These are phyloP conservation scores for Aporophyla lueneburgensis DNA, from an alignment of 2,888 invertebrate genomes.

Conservation along the genomic window DNA sequence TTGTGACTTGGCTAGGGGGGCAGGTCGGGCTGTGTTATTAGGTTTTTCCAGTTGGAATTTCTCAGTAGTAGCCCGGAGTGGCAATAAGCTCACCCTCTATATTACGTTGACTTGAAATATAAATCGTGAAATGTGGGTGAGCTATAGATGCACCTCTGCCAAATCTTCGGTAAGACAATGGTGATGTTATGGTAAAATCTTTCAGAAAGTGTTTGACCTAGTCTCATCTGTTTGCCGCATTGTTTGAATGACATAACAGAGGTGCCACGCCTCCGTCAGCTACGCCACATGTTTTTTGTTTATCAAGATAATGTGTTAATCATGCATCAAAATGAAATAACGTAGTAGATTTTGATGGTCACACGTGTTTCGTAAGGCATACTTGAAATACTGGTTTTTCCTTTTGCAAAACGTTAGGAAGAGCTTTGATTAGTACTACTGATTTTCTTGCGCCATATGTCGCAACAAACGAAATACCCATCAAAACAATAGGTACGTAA, in stretches of 20 bases:
- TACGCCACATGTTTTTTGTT: background rate
- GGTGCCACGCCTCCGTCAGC: background rate
- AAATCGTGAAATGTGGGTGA: background rate
- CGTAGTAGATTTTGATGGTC: background rate
- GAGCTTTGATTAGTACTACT: background rate
- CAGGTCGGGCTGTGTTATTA: background rate
- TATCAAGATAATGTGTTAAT: background rate
- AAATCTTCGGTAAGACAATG: background rate
- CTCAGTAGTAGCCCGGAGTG: background rate
- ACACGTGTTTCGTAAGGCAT: background rate
- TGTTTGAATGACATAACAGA: background rate
- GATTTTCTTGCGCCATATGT: background rate
- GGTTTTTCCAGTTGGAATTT: background rate
- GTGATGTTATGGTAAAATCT: background rate
- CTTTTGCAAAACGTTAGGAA: background rate
- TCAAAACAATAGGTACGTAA: no score
- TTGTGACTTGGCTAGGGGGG: no score
- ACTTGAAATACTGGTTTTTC: background rate
- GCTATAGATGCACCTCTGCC: background rate
- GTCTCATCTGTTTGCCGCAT: background rate
- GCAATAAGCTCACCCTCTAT: background rate
- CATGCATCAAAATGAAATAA: background rate
- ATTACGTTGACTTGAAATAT: no score
- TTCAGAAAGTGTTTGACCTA: background rate
- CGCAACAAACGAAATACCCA: background rate